Base-by-base conservation (phyloP, 2,113 vertebrate species). In the Sclerurus mexicanus region DNA sequence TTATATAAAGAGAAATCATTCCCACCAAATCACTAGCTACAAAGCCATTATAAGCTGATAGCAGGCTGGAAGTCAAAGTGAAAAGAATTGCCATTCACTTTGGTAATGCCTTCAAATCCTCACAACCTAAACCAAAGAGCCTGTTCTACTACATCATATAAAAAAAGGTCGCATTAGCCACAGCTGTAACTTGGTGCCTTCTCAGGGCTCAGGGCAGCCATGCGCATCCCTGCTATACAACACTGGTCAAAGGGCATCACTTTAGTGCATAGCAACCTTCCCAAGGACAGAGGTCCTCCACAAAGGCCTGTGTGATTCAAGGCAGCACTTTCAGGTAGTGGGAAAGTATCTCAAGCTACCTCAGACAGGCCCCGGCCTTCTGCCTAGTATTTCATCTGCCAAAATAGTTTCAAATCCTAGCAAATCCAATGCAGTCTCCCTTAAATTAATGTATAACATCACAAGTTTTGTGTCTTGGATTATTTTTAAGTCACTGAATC, bases 41-140 rank as follows among this genome's bases (percentile, higher is more conserved):
- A 82, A 94, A 95, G 12, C 44, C 73, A 81, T 89, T 78, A 89
- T 72, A 85, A 88, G 40, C 25, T 83, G 82, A 88, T n/a, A 40
- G 56, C 17, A 33, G 59, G 37, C 44, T 91, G 74, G 77, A 90
- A 92, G 66, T 63, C 53, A 49, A 92, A 87, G 64, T 75, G 39
- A 91, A 94, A 92, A 82, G 25, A 89, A 90, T 74, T 89, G 56
- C 69, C 68, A 20, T 56, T 83, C 69, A 60, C 64, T 91, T 84
- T 69, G 68, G 73, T 40, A 85, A 75, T n/a, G 19, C 47, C 55
- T 92, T 92, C 74, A 56, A 93, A 81, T 82, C 6, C 2, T 83
- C 84, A 71, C 21, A 67, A 42, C 9, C 56, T 69, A 77, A 86
- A 93, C 46, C 27, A 58, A 82, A 56, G 49, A 80, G 31, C 25